These are phyloP conservation scores for Microctenopoma steveboyesi DNA, from an alignment of 2,797 vertebrate species.

Conservation along the genomic window DNA sequence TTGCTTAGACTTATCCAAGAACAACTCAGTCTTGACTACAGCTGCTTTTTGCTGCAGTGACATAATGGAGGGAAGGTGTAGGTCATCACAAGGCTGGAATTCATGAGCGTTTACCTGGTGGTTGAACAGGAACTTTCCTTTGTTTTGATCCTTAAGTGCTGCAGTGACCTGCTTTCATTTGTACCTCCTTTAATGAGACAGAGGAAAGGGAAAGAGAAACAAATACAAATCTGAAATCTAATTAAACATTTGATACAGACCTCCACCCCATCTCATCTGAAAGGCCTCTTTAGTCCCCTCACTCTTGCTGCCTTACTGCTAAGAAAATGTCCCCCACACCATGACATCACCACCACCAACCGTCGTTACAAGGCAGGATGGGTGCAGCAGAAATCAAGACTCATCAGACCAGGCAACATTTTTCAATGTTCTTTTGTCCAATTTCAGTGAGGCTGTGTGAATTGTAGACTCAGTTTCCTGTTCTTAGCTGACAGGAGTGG, in stretches of 20 bases:
- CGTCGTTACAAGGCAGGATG: too few species aligned
- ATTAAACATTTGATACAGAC: not conserved
- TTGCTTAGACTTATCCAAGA: constrained; percentile 25
- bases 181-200: constrained; percentile 14
- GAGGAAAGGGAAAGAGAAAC: not conserved
- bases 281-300: not conserved
- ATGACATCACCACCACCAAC: too few species aligned
- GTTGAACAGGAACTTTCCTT: not conserved
- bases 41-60: constrained; percentile 6
- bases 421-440: too few species aligned
- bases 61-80: constrained; percentile 24
- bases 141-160: constrained; percentile 46
- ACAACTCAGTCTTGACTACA: constrained; percentile 2
- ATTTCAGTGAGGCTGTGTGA: too few species aligned
- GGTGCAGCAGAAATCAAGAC: too few species aligned
- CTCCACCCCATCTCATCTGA: not conserved
- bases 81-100: constrained; percentile 34
- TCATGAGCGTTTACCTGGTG: constrained; percentile 23
- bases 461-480: too few species aligned
- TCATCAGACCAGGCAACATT: too few species aligned
- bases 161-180: constrained; percentile 24
- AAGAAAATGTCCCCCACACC: too few species aligned
- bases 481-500: too few species aligned
- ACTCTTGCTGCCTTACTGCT: too few species aligned
- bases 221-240: not conserved